Base-by-base conservation (phyloP, 2,113 vertebrate species). In the Varanus salvator region DNA sequence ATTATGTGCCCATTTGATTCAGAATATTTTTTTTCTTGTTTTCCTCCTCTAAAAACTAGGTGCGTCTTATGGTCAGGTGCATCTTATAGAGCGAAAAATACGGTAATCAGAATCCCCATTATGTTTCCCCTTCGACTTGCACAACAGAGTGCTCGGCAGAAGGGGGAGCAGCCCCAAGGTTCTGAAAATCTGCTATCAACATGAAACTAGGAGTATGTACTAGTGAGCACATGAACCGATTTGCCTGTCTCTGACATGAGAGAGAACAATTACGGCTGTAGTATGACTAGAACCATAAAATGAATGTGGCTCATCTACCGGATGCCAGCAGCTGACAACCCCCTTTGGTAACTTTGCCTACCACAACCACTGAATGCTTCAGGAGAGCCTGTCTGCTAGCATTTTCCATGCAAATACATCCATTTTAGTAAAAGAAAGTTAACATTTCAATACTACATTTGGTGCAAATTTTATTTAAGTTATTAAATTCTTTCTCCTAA, bases 401-500 rank as follows among this genome's bases (percentile, higher is more conserved):
- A 29, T 69, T 29, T 29, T 17, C 38, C 27, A 71, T 84, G 29
- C 50, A 29, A 69, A 44, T 17, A 17, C 83, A 69, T 25, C 44
- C 66, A 29, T 11, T 50, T 25, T 27, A 69, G 66, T 69, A 84
- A 44, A 68, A 69, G 66, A 84, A 44, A 0, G 2, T 50, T 60
- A 4, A 68, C 34, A 60, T 48, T 64, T 31, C 54, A 88, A 38
- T 54, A 34, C 50, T 25, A 81, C 78, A 82, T n/a, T 19, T 78
- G 21, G 77, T 85, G 89, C 83, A 84, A 0, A 0, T 50, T 84
- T 11, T 48, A 80, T 71, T 60, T 0, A 0, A 86, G 80, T 81
- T 78, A 91, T 31, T 27, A 77, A 9, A 89, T 34, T 78, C 38
- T 83, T 87, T 86, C 74, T 52, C 80, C 86, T 87, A 87, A 74